These are phyloP conservation scores for Eulimnadia texana DNA, from an alignment of 1,140 invertebrate species.

Conservation along the genomic window DNA sequence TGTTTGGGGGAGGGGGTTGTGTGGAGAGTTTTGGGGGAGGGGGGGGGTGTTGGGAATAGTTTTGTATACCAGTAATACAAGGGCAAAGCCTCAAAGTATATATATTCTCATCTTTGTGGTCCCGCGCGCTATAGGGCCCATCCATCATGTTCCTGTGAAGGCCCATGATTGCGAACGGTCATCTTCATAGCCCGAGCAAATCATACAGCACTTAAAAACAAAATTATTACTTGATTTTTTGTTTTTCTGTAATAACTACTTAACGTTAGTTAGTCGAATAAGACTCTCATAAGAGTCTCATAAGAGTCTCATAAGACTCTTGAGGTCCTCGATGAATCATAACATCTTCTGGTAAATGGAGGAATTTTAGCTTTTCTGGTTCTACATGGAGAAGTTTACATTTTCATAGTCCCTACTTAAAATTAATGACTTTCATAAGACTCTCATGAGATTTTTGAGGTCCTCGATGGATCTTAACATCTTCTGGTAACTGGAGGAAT, in stretches of 20 bases:
- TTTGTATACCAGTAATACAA: too few relatives aligned
- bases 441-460: too few relatives aligned
- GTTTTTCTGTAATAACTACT: background rate
- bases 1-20: too few relatives aligned
- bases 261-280: background rate
- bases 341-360: too few relatives aligned
- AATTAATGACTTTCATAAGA: background rate
- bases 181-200: slow-evolving; percentile 1
- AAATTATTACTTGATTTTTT: background rate
- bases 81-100: too few relatives aligned
- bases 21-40: too few relatives aligned
- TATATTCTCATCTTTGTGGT: background rate
- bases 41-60: too few relatives aligned
- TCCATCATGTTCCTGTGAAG: slow-evolving; percentile 11
- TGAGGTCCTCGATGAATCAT: too few relatives aligned
- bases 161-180: slow-evolving; percentile 13
- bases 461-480: too few relatives aligned
- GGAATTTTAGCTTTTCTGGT: too few relatives aligned
- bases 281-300: background rate
- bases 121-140: background rate
- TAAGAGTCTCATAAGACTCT: background rate
- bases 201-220: slow-evolving; percentile 4
- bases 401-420: background rate
- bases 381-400: background rate
- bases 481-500: too few relatives aligned